phyloP scores from a whole-genome alignment of 2,888 invertebrate genomes.

The Neocrepidodera transversa region DNA sequence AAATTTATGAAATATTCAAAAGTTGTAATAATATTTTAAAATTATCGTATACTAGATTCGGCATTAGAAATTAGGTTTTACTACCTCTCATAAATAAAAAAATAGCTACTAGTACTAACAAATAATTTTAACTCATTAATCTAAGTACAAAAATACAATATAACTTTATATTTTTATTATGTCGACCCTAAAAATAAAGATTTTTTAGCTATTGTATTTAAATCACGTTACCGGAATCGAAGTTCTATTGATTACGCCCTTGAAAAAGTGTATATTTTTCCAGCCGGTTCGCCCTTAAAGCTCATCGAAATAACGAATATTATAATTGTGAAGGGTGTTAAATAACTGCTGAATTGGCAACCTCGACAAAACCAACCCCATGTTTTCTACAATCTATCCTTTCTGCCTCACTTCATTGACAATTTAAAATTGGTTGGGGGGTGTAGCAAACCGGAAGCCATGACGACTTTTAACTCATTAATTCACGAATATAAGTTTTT shows the following conservation, averaged over 20 bases:
- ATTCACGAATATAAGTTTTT: slow-evolving; percentile 32
- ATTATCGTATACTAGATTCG: no score
- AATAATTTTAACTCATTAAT: no score
- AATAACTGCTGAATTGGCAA: slow-evolving; percentile 23
- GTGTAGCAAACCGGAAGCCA: slow-evolving; percentile 33
- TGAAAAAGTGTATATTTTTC: neutral
- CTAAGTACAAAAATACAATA: no score
- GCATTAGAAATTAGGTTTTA: no score
- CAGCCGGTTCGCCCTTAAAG: neutral
- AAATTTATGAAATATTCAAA: no score
- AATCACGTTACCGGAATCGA: no score
- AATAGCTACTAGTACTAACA: no score
- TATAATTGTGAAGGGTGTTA: slow-evolving; percentile 25
- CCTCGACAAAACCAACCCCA: slow-evolving; percentile 29
- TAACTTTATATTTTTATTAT: no score
- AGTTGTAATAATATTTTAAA: no score
- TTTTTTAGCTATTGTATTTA: no score
- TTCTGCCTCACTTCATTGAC: slow-evolving; percentile 35
- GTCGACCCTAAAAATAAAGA: no score
- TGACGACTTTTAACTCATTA: slow-evolving; percentile 33
- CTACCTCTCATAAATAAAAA: no score
- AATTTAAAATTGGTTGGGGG: slow-evolving; percentile 33
- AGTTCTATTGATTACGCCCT: neutral
- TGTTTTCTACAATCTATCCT: slow-evolving; percentile 36
- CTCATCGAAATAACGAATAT: slow-evolving; percentile 10